Evolutionary conservation across 2,113 vertebrate species (phyloP).

Genomic region (Mobula hypostoma): DNA sequence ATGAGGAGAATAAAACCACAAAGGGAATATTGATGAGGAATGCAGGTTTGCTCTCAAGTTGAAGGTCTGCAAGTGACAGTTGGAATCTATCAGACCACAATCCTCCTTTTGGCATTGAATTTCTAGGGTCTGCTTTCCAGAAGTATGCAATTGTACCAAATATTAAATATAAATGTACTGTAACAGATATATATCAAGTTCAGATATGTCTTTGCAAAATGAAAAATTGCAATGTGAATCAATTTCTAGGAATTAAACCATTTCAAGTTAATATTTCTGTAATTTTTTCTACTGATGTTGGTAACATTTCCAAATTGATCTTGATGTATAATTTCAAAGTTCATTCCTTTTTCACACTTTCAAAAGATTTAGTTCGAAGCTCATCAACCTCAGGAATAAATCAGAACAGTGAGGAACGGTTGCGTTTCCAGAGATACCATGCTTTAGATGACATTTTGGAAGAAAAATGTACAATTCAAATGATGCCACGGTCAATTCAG

Average conservation of each 20-base stretch:
- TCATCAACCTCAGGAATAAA: background rate
- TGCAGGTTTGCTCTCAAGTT: background rate
- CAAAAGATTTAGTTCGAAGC: background rate
- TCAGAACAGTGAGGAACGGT: background rate
- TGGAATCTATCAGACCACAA: background rate
- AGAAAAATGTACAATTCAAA: background rate
- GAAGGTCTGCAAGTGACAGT: background rate
- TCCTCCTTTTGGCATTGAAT: no score
- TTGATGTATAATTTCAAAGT: background rate
- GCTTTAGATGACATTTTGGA: background rate
- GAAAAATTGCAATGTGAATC: no score
- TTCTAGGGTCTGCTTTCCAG: background rate
- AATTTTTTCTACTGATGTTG: background rate
- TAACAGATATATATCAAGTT: background rate
- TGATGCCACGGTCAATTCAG: background rate
- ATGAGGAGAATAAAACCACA: constrained; percentile 31
- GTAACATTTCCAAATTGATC: background rate
- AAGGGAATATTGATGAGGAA: background rate
- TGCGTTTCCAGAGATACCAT: background rate
- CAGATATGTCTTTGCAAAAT: no score
- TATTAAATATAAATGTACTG: background rate
- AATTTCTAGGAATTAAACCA: no score
- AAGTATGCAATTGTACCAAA: background rate
- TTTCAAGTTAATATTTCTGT: background rate
- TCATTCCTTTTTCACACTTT: background rate